These are phyloP conservation scores for Tetraneura akinire DNA, from an alignment of 1,140 invertebrate species.

Conservation along the genomic window DNA sequence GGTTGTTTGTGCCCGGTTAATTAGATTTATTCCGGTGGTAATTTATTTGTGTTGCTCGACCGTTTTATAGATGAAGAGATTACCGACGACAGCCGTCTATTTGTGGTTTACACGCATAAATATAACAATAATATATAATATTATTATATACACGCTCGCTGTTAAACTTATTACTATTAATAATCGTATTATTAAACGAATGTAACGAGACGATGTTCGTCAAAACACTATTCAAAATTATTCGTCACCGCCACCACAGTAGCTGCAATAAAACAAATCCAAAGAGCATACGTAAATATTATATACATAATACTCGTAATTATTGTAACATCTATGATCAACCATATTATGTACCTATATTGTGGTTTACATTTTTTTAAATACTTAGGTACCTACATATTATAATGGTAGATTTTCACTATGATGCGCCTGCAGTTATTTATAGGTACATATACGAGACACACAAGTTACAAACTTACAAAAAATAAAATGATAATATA, in stretches of 20 bases:
- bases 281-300: no score
- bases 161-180: neutral
- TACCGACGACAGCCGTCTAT: conserved; percentile 23
- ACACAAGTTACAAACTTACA: no score
- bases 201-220: conserved; percentile 20
- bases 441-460: no score
- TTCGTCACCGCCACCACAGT: neutral
- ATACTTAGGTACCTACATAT: no score
- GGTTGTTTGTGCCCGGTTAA: conserved; percentile 9
- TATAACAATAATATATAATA: no score
- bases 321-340: no score
- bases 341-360: no score
- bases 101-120: neutral
- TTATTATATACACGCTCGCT: neutral
- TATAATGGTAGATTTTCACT: no score
- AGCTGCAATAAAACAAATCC: neutral
- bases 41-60: conserved; percentile 33
- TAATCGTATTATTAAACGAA: conserved; percentile 2
- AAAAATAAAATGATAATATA: no score
- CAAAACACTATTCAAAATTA: neutral
- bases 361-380: no score
- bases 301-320: no score
- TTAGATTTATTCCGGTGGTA: conserved; percentile 35
- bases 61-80: conserved; percentile 41
- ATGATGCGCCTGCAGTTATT: no score